Percentiles rank a stretch among this genome's conserved stretches.
phyloP scores from a whole-genome alignment of 2,888 invertebrate genomes.

The Acrobasis repandana region DNA sequence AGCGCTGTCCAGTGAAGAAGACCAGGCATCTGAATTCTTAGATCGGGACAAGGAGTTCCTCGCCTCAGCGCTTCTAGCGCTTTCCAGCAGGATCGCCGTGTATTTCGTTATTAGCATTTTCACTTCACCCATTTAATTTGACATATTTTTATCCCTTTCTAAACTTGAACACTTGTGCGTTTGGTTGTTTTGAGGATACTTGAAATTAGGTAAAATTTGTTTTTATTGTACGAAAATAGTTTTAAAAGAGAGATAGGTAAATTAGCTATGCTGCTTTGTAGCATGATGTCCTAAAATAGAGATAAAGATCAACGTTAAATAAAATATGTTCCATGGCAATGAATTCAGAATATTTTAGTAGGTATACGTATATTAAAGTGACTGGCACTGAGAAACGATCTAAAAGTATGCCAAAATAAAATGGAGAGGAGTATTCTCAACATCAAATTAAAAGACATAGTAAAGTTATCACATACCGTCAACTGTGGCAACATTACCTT shows the following conservation, averaged over 20 bases:
- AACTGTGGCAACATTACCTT: not conserved
- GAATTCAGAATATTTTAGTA: too few species aligned
- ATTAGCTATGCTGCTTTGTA: too few species aligned
- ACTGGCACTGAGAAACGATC: too few species aligned
- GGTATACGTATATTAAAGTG: too few species aligned
- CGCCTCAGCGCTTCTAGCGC: conserved; percentile 79
- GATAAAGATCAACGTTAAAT: too few species aligned
- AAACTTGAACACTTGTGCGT: not conserved
- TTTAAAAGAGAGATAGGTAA: too few species aligned
- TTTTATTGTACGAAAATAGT: not conserved
- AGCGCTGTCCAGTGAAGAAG: conserved; percentile 62
- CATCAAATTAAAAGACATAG: too few species aligned
- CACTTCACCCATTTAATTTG: conserved; percentile 33
- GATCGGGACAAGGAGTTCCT: conserved; percentile 52
- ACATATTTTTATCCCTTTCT: conserved; percentile 26
- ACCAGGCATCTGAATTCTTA: conserved; percentile 50
- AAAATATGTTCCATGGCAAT: too few species aligned
- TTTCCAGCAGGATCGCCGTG: conserved; percentile 86
- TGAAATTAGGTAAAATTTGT: not conserved
- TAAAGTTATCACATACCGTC: too few species aligned
- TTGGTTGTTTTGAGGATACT: not conserved
- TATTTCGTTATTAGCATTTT: conserved; percentile 88
- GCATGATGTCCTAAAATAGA: too few species aligned
- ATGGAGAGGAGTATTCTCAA: too few species aligned
- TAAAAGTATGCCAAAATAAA: too few species aligned